Base-by-base conservation (phyloP, 2,888 invertebrate genomes). In the Caenorhabditis doughertyi region DNA sequence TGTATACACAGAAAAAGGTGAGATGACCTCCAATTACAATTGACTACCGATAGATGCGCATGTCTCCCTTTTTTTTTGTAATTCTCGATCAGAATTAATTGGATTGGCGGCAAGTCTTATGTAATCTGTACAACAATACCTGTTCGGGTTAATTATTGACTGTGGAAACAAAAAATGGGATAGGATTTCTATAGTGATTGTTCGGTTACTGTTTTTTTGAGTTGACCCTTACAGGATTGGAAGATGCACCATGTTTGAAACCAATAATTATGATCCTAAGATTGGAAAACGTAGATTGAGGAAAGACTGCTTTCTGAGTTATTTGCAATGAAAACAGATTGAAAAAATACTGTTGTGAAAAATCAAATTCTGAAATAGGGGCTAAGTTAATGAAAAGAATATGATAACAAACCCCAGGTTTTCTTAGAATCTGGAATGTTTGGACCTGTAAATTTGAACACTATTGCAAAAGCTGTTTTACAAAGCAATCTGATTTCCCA, bases 121-220 rank as follows among this genome's bases (percentile, higher is more conserved):
- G 64, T 71, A 64, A 64, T 79, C 64, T 56, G 49, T 55, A 23
- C 9, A 79, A 79, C 79, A 79, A 79, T 79, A 64, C 71, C 62
- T 35, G 58, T 11, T 29, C 47, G 29, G 47, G 55, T 44, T 60
- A 47, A 47, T 71, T 58, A 32, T 16, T 55, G 58, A 35, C 32
- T 39, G 9, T 25, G 42, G 8, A 8, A 23, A 51, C 65, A 51
- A 64, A 64, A 49, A n/a, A 11, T 23, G 51, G 51, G 39, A 35
- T 65, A 65, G 65, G 21, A 65, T 65, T 51, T 65, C 65, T 65
- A 65, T 51, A 32, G 64, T 47, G 64, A 64, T 64, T 64, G 65
- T 35, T 65, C 21, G 55, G 32, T 29, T 55, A 18, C 11, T 29
- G n/a, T 3, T 44, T n/a, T n/a, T 7, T 18, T 32, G 16, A 21